Conservation (phyloP, 2,797 vertebrate species). For the Oryzias sinensis region DNA sequence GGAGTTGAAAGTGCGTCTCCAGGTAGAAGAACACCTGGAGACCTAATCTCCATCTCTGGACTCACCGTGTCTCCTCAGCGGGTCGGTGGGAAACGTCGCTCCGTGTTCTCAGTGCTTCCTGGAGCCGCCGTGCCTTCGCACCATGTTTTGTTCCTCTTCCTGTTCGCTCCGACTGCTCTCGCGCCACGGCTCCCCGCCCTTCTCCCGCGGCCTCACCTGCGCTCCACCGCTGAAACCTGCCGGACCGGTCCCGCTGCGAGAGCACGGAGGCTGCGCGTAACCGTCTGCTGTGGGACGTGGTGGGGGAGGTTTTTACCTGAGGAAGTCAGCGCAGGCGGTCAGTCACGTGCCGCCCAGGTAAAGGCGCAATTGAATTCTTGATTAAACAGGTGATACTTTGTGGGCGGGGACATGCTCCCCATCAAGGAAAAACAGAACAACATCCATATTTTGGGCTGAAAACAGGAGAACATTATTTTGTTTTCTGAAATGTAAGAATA, state of each 20-base stretch:
- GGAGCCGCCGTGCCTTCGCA: conserved; percentile 30
- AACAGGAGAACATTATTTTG: background rate
- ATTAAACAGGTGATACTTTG: conserved; percentile 27
- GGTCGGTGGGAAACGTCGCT: background rate
- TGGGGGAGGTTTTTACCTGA: background rate
- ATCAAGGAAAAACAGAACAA: background rate
- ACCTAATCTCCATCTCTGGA: background rate
- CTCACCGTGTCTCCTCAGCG: conserved; percentile 12
- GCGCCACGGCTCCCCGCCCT: conserved; percentile 42
- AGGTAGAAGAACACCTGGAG: too few relatives aligned
- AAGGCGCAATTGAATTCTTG: conserved; percentile 26
- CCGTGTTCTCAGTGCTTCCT: conserved; percentile 16
- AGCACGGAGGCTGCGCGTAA: background rate
- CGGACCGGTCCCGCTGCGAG: conserved; percentile 45
- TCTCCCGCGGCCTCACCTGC: conserved; percentile 32
- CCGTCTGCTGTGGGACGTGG: background rate
- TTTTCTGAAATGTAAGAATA: too few relatives aligned
- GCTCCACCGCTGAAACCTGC: conserved; percentile 34
- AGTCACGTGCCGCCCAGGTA: conserved; percentile 44
- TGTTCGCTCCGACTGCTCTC: conserved; percentile 15
- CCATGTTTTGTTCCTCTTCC: conserved; percentile 60
- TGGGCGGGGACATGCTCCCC: background rate
- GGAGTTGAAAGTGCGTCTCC: too few relatives aligned
- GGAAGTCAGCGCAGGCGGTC: too few relatives aligned
- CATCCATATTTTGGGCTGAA: too few relatives aligned